These are phyloP conservation scores for Kuschelorhynchus macadamiae DNA, from an alignment of 2,888 invertebrate genomes.

Conservation along the genomic window DNA sequence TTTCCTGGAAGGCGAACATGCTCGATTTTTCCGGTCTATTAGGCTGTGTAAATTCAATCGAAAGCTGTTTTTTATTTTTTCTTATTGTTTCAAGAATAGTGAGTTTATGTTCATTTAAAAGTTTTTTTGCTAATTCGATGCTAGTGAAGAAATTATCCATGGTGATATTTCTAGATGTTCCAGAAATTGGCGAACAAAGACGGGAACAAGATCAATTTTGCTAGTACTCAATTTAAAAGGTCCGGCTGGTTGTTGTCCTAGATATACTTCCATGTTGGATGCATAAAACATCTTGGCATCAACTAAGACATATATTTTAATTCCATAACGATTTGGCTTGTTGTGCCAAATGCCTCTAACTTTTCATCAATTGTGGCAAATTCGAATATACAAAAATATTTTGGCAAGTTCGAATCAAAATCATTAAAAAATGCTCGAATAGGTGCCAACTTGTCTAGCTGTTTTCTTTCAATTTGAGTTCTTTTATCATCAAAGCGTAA, in stretches of 20 bases:
- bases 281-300: constrained; percentile 53
- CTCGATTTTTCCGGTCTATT: too few species aligned
- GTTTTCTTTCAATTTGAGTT: constrained; percentile 42
- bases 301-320: constrained; percentile 54
- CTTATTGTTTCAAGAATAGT: too few species aligned
- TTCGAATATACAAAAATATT: constrained; percentile 40
- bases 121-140: background rate
- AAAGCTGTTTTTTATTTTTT: too few species aligned
- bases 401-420: constrained; percentile 49
- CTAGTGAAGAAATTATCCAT: constrained; percentile 39
- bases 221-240: constrained; percentile 33
- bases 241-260: constrained; percentile 51
- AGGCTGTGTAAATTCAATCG: too few species aligned
- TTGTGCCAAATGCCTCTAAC: constrained; percentile 54
- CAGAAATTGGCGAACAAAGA: background rate
- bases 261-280: constrained; percentile 52
- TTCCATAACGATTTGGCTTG: constrained; percentile 56
- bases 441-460: constrained; percentile 53
- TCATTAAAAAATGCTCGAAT: constrained; percentile 55
- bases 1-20: too few species aligned
- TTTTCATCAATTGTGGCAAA: constrained; percentile 57
- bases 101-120: too few species aligned
- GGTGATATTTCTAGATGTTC: background rate
- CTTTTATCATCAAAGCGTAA: constrained; percentile 54
- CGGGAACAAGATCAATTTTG: background rate